Evolutionary conservation across 2,797 vertebrate species (phyloP).

Genomic region (Otolemur crassicaudatus): DNA sequence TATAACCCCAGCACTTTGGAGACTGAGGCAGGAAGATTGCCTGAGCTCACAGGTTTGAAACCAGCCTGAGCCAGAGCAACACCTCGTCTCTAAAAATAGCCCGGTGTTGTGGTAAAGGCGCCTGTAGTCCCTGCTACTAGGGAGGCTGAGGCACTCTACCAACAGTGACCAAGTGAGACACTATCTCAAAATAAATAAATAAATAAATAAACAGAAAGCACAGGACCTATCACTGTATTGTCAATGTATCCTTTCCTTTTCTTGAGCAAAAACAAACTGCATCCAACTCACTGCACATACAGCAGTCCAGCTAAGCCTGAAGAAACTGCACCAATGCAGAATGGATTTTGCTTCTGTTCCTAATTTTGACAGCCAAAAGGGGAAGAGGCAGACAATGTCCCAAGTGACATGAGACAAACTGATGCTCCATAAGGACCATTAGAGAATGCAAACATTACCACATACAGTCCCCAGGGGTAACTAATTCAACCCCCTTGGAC

Average conservation of each 20-base stretch:
- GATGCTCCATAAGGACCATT: neutral
- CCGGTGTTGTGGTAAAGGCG: too few relatives aligned
- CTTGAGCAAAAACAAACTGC: conserved; percentile 33
- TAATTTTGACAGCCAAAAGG: neutral
- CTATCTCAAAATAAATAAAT: too few relatives aligned
- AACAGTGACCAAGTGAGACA: too few relatives aligned
- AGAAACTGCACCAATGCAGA: neutral
- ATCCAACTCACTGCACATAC: neutral
- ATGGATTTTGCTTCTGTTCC: neutral
- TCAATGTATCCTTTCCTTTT: neutral
- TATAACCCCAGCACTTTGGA: too few relatives aligned
- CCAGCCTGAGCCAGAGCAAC: too few relatives aligned
- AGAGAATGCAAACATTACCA: neutral
- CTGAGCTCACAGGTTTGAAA: too few relatives aligned
- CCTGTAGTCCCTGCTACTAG: too few relatives aligned
- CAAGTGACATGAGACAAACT: neutral
- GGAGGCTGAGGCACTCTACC: too few relatives aligned
- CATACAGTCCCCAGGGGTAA: neutral
- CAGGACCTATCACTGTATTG: neutral
- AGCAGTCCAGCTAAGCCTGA: neutral
- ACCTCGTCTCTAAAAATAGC: too few relatives aligned
- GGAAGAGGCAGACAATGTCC: neutral
- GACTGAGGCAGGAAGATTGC: too few relatives aligned
- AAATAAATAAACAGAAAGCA: neutral
- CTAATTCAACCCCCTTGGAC: neutral